Conservation (phyloP, 2,888 invertebrate genomes). For the Xylota sylvarum region DNA sequence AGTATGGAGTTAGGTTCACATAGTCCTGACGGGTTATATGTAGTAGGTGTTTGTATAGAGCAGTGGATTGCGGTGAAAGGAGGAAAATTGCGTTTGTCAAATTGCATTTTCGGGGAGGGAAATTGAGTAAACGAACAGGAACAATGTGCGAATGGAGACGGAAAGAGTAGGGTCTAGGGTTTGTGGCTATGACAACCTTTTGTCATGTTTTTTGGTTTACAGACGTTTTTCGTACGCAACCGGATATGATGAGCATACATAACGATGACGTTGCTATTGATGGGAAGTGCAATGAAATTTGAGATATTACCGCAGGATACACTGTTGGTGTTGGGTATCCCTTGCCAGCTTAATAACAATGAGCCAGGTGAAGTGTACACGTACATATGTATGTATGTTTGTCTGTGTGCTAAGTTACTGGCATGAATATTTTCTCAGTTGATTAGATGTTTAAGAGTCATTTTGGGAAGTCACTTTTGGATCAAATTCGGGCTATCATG, state of each 20-base stretch:
- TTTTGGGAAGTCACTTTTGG: conserved; percentile 23
- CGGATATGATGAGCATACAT: conserved; percentile 21
- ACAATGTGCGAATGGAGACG: conserved; percentile 34
- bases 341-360: conserved; percentile 4
- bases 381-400: background rate
- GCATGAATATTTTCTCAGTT: conserved; percentile 43
- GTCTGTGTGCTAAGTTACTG: conserved; percentile 1
- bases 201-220: conserved; percentile 23
- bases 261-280: conserved; percentile 16
- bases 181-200: conserved; percentile 31
- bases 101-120: conserved; percentile 66
- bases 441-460: conserved; percentile 22
- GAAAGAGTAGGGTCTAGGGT: conserved; percentile 14
- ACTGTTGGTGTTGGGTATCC: background rate
- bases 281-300: conserved; percentile 41
- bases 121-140: conserved; percentile 52
- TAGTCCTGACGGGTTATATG: conserved; percentile 13
- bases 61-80: conserved; percentile 1
- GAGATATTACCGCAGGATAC: conserved; percentile 24
- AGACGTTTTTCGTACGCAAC: conserved; percentile 20
- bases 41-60: conserved; percentile 11
- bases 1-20: conserved; percentile 14
- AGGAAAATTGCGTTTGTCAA: conserved; percentile 65
- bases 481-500: conserved; percentile 3
- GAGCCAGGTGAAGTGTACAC: background rate